Evolutionary conservation across 2,888 invertebrate species (phyloP).

Genomic region (Chrysolina haemoptera): DNA sequence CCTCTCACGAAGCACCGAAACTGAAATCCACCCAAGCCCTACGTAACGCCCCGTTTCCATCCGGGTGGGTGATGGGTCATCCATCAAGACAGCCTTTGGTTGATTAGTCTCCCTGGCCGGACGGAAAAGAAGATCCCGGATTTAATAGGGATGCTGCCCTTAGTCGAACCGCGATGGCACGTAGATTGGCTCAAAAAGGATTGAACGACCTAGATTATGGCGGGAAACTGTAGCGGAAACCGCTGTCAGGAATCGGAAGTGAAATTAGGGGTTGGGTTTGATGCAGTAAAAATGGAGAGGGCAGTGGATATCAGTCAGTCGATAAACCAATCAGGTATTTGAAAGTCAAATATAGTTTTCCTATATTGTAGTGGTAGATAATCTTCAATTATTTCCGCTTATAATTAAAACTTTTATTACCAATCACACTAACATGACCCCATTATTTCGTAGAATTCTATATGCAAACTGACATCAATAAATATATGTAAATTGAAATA

Average conservation of each 20-base stretch:
- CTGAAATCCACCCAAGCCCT: not conserved
- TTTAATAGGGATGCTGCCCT: conserved; percentile 44
- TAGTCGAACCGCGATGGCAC: conserved; percentile 53
- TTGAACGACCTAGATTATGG: conserved; percentile 57
- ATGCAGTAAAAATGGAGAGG: not conserved
- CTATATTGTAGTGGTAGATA: too few relatives aligned
- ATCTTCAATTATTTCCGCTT: too few relatives aligned
- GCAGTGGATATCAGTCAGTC: conserved; percentile 27
- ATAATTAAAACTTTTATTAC: too few relatives aligned
- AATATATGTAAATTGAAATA: too few relatives aligned
- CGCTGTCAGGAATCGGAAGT: conserved; percentile 51
- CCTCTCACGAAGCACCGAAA: not conserved
- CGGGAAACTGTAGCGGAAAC: conserved; percentile 61
- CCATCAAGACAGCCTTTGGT: conserved; percentile 58
- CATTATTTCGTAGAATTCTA: too few relatives aligned
- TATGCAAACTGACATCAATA: too few relatives aligned
- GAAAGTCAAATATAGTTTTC: too few relatives aligned
- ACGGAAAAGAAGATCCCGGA: conserved; percentile 37
- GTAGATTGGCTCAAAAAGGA: conserved; percentile 56
- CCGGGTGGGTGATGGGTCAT: conserved; percentile 51
- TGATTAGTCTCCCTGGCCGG: conserved; percentile 56
- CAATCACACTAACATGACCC: too few relatives aligned
- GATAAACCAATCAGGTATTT: not conserved
- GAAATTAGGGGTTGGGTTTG: conserved; percentile 14
- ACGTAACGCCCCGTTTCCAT: conserved; percentile 23